Evolutionary conservation across 2,113 vertebrate genomes (phyloP).

Genomic region (Melierax canorus): DNA sequence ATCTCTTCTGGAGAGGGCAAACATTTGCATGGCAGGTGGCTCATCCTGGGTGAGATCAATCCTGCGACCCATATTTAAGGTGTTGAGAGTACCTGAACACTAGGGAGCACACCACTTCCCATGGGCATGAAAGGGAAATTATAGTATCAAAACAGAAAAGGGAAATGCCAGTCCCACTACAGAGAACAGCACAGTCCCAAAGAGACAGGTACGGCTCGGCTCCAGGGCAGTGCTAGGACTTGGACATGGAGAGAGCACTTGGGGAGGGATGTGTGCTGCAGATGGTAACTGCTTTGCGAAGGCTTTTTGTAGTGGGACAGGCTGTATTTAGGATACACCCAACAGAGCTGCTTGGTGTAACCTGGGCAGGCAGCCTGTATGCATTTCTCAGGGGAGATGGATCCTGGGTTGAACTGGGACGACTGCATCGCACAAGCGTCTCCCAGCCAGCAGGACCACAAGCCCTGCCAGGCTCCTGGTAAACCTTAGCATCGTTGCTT

Average conservation of each 20-base stretch:
- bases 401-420: neutral
- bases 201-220: accelerated
- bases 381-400: accelerated
- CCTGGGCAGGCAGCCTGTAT: neutral
- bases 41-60: neutral
- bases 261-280: accelerated
- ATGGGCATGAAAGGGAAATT: neutral
- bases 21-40: neutral
- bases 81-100: neutral
- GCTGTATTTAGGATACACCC: neutral
- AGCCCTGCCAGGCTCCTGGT: neutral
- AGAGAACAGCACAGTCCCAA: neutral
- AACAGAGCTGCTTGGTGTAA: neutral
- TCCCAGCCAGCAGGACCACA: neutral
- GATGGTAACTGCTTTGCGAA: neutral
- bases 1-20: neutral
- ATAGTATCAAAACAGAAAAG: neutral
- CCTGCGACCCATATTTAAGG: neutral
- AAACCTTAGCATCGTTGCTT: neutral
- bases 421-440: accelerated
- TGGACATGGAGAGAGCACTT: neutral
- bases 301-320: neutral
- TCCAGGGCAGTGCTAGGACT: neutral
- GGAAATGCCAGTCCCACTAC: neutral
- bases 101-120: neutral